Percentiles rank a stretch among this genome's conserved stretches.
phyloP scores from a whole-genome alignment of 2,113 vertebrate genomes.

The Halichoerus grypus region DNA sequence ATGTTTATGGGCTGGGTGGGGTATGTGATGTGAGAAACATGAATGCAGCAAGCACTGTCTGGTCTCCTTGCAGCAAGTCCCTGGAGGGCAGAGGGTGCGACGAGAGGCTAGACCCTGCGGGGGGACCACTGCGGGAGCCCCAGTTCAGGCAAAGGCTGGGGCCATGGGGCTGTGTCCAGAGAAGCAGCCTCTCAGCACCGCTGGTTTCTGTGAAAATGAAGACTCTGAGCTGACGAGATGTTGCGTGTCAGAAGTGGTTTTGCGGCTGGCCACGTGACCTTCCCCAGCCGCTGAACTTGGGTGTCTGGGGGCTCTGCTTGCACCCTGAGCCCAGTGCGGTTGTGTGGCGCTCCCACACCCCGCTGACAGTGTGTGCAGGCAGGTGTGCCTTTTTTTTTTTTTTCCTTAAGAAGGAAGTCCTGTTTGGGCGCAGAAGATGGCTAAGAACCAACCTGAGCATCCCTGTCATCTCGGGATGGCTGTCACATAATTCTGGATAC shows the following conservation, averaged over 20 bases:
- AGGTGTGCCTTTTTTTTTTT: background rate
- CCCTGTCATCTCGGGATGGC: background rate
- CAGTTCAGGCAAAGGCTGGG: background rate
- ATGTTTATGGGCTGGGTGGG: too few species aligned
- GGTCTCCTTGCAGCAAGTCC: too few species aligned
- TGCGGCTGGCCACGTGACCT: background rate
- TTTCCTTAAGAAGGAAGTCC: background rate
- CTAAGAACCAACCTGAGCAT: background rate
- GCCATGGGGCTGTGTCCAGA: background rate
- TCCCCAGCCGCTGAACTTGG: background rate
- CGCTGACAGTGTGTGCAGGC: background rate
- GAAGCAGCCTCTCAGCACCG: too few species aligned
- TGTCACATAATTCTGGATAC: background rate
- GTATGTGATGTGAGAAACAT: background rate
- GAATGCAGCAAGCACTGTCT: too few species aligned
- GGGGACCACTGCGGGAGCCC: background rate
- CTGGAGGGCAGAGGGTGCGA: background rate
- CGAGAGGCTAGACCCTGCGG: background rate
- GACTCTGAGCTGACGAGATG: background rate
- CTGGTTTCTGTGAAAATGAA: background rate
- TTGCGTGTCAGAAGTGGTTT: too few species aligned
- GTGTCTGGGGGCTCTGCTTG: background rate
- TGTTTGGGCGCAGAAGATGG: background rate
- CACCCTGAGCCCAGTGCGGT: background rate
- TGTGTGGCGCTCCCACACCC: background rate